phyloP scores from a whole-genome alignment of 2,797 vertebrate species.

The Dipus sagitta region DNA sequence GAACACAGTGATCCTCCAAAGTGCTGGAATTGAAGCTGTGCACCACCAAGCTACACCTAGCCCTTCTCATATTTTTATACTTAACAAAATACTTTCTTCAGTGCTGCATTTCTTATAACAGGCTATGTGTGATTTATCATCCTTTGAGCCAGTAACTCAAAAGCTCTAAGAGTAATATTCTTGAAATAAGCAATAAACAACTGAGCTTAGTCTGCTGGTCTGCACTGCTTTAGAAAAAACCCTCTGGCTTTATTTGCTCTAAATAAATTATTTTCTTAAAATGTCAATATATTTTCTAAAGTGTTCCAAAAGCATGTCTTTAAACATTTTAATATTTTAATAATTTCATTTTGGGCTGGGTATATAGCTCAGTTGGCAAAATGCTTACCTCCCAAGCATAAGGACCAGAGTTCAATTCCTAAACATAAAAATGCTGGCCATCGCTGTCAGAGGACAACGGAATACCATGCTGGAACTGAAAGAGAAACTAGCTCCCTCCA shows the following conservation, averaged over 20 bases:
- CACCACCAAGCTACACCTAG: not conserved
- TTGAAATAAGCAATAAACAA: conserved; percentile 36
- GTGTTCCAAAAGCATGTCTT: conserved; percentile 21
- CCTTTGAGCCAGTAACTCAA: conserved; percentile 4
- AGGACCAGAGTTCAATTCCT: not conserved
- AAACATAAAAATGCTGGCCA: no score
- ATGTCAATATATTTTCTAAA: not conserved
- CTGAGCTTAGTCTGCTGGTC: not conserved
- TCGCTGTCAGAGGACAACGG: no score
- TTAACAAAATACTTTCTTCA: conserved; percentile 27
- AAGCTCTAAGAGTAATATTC: conserved; percentile 38
- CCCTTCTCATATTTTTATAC: conserved; percentile 20
- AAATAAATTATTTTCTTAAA: conserved; percentile 48
- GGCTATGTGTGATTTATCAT: not conserved
- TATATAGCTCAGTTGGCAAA: not conserved
- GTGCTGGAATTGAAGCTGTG: no score
- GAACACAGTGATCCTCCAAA: no score
- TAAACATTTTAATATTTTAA: conserved; percentile 33
- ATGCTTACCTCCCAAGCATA: not conserved
- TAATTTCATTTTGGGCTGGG: not conserved
- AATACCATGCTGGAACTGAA: no score
- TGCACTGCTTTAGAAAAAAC: conserved; percentile 49
- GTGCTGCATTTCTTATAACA: not conserved
- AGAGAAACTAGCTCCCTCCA: no score
- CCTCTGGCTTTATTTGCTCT: conserved; percentile 30